Base-by-base conservation (phyloP, 2,888 invertebrate species). In the Patella caerulea region DNA sequence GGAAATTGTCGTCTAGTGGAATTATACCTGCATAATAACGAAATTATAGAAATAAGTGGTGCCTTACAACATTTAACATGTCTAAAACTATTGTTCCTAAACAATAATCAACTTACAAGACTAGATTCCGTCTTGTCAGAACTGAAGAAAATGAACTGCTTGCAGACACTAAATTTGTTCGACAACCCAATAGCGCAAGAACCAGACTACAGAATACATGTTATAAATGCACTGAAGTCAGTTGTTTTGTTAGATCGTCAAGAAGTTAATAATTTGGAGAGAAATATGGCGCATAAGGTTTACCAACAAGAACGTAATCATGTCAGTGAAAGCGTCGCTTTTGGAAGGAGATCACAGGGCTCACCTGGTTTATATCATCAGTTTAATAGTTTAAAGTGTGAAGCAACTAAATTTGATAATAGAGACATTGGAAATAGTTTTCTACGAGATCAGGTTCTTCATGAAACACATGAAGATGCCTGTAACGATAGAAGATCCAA, bases 181-280 rank as follows among this genome's bases (percentile, higher is more conserved):
- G 85, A 90, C 80, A 91, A 91, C 78, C 91, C 91, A n/a, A 83
- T 90, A 1, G 87, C 90, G 24, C 89, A 90, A 76, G 91, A 90
- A 75, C 85, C 86, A 17, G 90, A 88, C 54, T 91, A 91, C 76
- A 83, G 90, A 73, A 77, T 88, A 34, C 88, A 86, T 85, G 87
- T 90, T 0, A 86, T 91, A 9, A 86, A 87, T 71, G 83, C 86
- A 53, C 81, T 90, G n/a, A 89, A 90, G 12, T 88, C 89, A 69
- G 76, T 90, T 34, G 82, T 86, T n/a, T 80, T 90, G 12, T 81
- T 91, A n/a, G 91, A 91, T 80, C 82, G 90, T 82, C 85, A 89
- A 86, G 88, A 88, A 83, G 87, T 90, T 19, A 81, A 82, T 54
- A 87, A 88, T 71, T 76, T 74, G 29, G 90, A 90, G 78, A 79